Percentiles rank a stretch among this genome's conserved stretches.
phyloP scores from a whole-genome alignment of 2,113 vertebrate genomes.

The Australoheros scitulus region DNA sequence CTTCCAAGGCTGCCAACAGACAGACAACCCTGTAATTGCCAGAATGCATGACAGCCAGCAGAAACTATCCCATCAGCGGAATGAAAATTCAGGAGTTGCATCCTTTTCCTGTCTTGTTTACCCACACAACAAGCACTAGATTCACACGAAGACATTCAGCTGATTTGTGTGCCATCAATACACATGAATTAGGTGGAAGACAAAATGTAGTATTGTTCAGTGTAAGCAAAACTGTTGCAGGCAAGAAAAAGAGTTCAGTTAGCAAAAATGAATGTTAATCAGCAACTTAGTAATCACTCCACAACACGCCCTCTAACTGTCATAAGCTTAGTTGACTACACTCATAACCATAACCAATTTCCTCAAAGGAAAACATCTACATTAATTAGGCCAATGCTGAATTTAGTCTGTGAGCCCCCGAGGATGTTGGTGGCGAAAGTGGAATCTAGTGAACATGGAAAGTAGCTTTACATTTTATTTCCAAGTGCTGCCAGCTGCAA shows the following conservation, averaged over 20 bases:
- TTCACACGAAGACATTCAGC: slow-evolving; percentile 28
- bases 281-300: slow-evolving; percentile 27
- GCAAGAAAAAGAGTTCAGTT: neutral
- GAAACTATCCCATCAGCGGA: slow-evolving; percentile 33
- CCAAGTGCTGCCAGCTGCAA: neutral
- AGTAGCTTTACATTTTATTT: neutral
- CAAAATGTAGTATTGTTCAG: slow-evolving; percentile 30
- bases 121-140: slow-evolving; percentile 9
- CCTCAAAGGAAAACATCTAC: slow-evolving; percentile 41
- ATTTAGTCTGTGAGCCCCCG: neutral
- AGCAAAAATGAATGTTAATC: slow-evolving; percentile 14
- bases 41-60: slow-evolving; percentile 32
- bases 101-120: slow-evolving; percentile 36
- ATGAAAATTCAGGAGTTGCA: slow-evolving; percentile 17
- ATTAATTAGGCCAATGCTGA: slow-evolving; percentile 37
- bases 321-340: slow-evolving; percentile 43
- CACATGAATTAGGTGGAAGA: neutral
- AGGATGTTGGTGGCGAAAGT: neutral
- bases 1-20: slow-evolving; percentile 20
- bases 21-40: slow-evolving; percentile 35
- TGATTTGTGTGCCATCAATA: neutral
- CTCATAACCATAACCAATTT: slow-evolving; percentile 50
- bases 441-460: neutral
- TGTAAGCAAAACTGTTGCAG: neutral
- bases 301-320: slow-evolving; percentile 6